Conservation (phyloP, 2,797 vertebrate genomes). For the Acanthiza pusilla region DNA sequence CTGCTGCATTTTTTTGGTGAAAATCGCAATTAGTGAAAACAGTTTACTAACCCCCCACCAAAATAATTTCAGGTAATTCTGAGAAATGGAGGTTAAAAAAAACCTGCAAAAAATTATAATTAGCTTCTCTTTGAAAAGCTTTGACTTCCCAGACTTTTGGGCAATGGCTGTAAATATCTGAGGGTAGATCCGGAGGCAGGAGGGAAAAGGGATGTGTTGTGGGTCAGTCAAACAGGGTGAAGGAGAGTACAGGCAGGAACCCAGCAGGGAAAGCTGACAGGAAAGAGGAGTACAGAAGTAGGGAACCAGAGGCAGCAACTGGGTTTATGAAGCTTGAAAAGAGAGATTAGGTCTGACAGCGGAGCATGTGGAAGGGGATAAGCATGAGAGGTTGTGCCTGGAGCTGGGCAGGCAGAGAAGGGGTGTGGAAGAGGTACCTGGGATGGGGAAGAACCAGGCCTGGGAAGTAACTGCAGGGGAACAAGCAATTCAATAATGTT, state of each 20-base stretch:
- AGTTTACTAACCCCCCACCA: not conserved
- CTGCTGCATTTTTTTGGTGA: not conserved
- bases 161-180: not conserved
- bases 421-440: not conserved
- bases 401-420: not conserved
- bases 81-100: not conserved
- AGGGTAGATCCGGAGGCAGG: not conserved
- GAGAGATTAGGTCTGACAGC: not conserved
- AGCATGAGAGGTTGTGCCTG: not conserved
- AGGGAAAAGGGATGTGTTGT: not conserved
- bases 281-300: rapidly evolving
- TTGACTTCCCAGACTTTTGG: not conserved
- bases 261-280: not conserved
- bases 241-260: not conserved
- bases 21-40: not conserved
- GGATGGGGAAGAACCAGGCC: not conserved
- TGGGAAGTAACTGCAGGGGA: not conserved
- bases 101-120: not conserved
- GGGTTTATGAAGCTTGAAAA: not conserved
- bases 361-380: not conserved
- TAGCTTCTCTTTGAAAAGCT: not conserved
- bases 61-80: not conserved
- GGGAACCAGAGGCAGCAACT: not conserved
- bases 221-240: not conserved
- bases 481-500: not conserved